Conservation (phyloP, 2,113 vertebrate genomes). For the Microtus oregoni region DNA sequence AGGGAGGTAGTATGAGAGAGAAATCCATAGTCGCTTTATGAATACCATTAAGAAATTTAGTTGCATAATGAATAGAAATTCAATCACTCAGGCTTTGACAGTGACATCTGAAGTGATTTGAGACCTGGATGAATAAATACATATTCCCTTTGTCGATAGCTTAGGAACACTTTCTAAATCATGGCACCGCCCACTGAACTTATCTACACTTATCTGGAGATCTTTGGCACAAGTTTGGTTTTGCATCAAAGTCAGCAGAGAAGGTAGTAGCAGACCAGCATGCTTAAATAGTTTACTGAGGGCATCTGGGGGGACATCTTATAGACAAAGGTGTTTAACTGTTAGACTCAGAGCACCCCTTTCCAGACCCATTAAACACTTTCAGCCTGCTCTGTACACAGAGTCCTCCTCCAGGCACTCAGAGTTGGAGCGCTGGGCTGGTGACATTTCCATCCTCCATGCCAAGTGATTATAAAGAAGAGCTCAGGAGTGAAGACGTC, state of each 20-base stretch:
- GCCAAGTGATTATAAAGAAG: neutral
- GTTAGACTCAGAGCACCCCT: neutral
- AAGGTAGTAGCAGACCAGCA: neutral
- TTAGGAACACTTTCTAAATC: neutral
- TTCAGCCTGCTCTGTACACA: neutral
- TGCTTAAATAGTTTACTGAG: neutral
- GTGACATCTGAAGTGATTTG: conserved; percentile 28
- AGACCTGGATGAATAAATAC: neutral
- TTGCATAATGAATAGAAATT: neutral
- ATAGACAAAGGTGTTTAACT: neutral
- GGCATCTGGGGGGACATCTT: neutral
- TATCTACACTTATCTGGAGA: neutral
- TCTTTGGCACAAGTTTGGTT: neutral
- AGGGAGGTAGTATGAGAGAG: conserved; percentile 26
- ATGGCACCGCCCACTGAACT: neutral
- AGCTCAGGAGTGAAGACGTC: neutral
- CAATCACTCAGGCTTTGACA: neutral
- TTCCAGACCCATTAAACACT: neutral
- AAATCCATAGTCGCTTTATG: neutral
- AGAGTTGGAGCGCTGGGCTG: neutral
- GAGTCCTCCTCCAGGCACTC: too few relatives aligned
- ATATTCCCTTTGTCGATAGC: neutral
- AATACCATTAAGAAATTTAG: conserved; percentile 21
- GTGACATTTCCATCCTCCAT: neutral
- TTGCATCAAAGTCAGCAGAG: neutral